Evolutionary conservation across 64 coral and sea anemone genomes (phyloP).

Genomic region (Astreopora myriophthalma): DNA sequence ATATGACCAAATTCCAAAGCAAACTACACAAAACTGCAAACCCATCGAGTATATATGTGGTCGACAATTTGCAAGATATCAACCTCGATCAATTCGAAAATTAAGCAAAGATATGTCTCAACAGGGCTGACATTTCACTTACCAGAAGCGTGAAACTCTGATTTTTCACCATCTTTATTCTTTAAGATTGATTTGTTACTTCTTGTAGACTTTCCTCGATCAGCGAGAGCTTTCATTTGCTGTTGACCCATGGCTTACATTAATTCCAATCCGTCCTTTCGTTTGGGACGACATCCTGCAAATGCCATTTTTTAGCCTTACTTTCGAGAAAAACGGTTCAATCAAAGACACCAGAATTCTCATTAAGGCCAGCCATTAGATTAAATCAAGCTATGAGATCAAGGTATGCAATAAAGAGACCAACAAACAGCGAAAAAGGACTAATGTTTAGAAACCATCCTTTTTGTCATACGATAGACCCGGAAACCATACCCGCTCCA

Average conservation of each 20-base stretch:
- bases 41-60: not conserved
- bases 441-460: not conserved
- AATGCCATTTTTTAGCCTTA: not conserved
- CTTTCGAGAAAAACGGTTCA: not conserved
- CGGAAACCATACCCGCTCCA: slow-evolving; percentile 76
- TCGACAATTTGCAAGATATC: not conserved
- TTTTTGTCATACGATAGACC: slow-evolving; percentile 69
- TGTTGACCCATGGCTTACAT: slow-evolving; percentile 49
- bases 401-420: not conserved
- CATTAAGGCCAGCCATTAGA: not conserved
- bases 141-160: slow-evolving; percentile 16
- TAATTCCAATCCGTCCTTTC: not conserved
- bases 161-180: slow-evolving; percentile 30
- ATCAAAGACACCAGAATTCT: not conserved
- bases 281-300: not conserved
- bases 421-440: not conserved
- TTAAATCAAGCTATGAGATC: not conserved
- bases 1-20: slow-evolving; percentile 14
- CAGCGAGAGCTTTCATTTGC: slow-evolving; percentile 10
- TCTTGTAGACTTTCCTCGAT: slow-evolving; percentile 11
- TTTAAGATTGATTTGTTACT: not conserved
- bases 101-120: not conserved
- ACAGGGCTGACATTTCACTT: not conserved
- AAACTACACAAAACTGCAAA: not conserved
- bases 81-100: not conserved